Evolutionary conservation across 2,888 invertebrate species (phyloP).

Genomic region (Pollenia angustigena): DNA sequence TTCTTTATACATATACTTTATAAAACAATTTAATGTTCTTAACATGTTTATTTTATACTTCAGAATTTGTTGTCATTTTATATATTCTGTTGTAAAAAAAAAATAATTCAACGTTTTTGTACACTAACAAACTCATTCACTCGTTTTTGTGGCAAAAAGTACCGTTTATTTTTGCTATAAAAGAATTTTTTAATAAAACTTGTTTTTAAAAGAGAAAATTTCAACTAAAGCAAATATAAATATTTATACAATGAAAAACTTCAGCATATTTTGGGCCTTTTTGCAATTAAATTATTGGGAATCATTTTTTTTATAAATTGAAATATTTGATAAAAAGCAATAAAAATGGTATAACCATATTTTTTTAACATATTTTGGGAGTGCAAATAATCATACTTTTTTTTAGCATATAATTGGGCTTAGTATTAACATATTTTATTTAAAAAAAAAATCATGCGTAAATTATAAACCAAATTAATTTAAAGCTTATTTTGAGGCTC

Average conservation of each 20-base stretch:
- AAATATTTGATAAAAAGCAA: no score
- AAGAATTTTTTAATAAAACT: no score
- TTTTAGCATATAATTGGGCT: constrained; percentile 6
- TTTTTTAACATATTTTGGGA: background rate
- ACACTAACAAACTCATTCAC: no score
- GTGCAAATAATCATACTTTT: background rate
- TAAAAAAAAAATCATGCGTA: background rate
- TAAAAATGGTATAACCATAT: background rate
- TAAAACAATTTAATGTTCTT: constrained; percentile 23
- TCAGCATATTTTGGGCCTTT: no score
- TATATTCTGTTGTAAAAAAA: background rate
- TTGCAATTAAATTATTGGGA: no score
- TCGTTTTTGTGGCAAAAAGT: background rate
- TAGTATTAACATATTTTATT: background rate
- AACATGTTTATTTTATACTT: constrained; percentile 30
- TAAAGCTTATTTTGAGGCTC: background rate
- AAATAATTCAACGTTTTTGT: no score
- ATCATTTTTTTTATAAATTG: no score
- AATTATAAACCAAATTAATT: background rate
- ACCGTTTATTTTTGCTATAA: no score
- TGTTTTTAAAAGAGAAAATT: no score
- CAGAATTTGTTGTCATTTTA: constrained; percentile 28
- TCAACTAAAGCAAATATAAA: no score
- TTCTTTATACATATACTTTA: constrained; percentile 6
- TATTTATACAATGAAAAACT: no score